A percentile compares a stretch with the other conserved stretches of the same genome.
Evolutionary conservation across 2,113 vertebrate species (phyloP).

Genomic region (Xerus inauris): DNA sequence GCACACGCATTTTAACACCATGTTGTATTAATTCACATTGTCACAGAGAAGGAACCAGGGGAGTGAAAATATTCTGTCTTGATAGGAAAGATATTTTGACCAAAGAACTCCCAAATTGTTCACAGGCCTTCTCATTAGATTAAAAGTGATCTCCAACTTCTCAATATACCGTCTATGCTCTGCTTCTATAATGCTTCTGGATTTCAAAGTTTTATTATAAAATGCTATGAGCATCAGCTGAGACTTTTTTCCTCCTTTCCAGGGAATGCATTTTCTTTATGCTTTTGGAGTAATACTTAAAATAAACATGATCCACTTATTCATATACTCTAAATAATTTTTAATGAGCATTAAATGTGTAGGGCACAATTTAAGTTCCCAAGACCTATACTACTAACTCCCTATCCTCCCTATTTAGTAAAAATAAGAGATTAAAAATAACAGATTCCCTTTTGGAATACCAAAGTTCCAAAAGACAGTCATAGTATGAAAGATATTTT

Average conservation of each 20-base stretch:
- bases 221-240: background rate
- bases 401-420: background rate
- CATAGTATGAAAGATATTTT: background rate
- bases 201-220: background rate
- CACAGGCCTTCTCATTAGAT: background rate
- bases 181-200: background rate
- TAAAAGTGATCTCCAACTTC: background rate
- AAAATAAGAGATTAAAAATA: background rate
- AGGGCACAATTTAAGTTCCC: background rate
- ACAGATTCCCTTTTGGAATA: background rate
- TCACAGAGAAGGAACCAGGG: background rate
- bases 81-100: slow-evolving; percentile 10
- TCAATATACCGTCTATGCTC: background rate
- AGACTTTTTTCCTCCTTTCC: background rate
- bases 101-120: background rate
- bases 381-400: background rate
- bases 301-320: background rate
- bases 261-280: background rate
- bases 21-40: background rate
- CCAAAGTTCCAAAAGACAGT: background rate
- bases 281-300: background rate
- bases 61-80: background rate
- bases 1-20: background rate
- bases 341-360: background rate
- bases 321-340: background rate